Base-by-base conservation (phyloP, 2,797 vertebrate species). In the Phataginus tetradactyla region DNA sequence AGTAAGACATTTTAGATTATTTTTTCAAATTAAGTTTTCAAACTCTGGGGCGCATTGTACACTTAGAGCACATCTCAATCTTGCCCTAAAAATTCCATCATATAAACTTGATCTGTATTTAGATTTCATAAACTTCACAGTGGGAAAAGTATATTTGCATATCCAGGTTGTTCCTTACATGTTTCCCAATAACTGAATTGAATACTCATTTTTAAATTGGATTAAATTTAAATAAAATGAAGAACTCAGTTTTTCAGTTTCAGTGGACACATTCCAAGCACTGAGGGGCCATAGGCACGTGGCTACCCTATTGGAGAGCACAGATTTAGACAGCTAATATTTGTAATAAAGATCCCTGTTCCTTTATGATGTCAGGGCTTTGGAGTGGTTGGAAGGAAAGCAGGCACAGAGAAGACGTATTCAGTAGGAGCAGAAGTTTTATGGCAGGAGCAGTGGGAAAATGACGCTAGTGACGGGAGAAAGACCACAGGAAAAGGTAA, bases 61-160 rank as follows among this genome's bases (percentile, higher is more conserved):
- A 64, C n/a, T 86, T 72, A 66, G 1, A 72, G 27, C 51, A 25
- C 21, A 71, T 61, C 21, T 86, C 21, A 89, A 27, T 94, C 88
- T 77, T 32, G 25, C n/a, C 3, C 29, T 20, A 18, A 75, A 75
- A 92, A 39, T 86, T 71, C 72, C 34, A 51, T 78, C n/a, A 57
- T n/a, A 90, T 94, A 72, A 71, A 45, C 27, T 93, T 78, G 21
- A 49, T 61, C n/a, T 74, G 3, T 49, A 75, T 64, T 94, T 91
- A 59, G 51, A 39, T 49, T 77, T 86, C 34, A 95, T 79, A 84
- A 72, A 90, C 79, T 77, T 79, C 84, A 25, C 29, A 49, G 63
- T 49, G 49, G 61, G 75, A 89, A 90, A 72, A 69, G 32, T n/a
- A 51, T 8, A 94, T 66, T 42, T 7, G 25, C 53, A 59, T 34